Conservation (phyloP, 1,140 invertebrate species). For the Drosophila tristis region DNA sequence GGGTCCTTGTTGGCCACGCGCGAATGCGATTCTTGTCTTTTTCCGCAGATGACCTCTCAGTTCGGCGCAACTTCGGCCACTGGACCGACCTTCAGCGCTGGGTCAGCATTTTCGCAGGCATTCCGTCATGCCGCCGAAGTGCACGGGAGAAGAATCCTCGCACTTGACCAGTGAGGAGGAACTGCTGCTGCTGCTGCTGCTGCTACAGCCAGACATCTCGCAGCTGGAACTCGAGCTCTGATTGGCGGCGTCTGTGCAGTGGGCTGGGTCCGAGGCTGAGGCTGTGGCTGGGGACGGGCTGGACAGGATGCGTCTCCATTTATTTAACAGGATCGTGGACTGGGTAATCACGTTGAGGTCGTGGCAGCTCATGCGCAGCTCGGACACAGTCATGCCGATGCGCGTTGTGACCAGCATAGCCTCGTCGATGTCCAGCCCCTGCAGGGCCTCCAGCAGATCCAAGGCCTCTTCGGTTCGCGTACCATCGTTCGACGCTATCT, state of each 20-base stretch:
- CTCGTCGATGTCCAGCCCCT: conserved; percentile 94
- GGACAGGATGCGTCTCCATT: conserved; percentile 98
- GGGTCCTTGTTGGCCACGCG: conserved; percentile 97
- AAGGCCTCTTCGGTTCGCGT: conserved; percentile 95
- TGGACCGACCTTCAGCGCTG: conserved; percentile 91
- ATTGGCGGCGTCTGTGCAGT: conserved; percentile 55
- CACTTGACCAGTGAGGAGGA: conserved; percentile 84
- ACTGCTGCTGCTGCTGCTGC: conserved; percentile 75
- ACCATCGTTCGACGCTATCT: conserved; percentile 93
- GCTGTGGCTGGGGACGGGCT: conserved; percentile 78
- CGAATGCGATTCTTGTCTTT: conserved; percentile 98
- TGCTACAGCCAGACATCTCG: conserved; percentile 82
- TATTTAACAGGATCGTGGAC: conserved; percentile 97
- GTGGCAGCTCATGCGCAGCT: conserved; percentile 96
- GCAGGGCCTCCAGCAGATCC: conserved; percentile 94
- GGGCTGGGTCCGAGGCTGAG: conserved; percentile 24
- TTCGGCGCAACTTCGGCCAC: conserved; percentile 89
- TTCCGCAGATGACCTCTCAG: conserved; percentile 95
- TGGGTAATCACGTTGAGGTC: conserved; percentile 97
- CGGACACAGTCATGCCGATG: conserved; percentile 99
- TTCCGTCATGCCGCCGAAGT: conserved; percentile 92
- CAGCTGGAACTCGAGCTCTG: conserved; percentile 82
- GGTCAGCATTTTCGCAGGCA: conserved; percentile 94
- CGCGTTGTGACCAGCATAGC: conserved; percentile 96
- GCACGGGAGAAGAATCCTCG: conserved; percentile 85